These are phyloP conservation scores for Halcyon badia DNA, from an alignment of 2,797 vertebrate species.

Conservation along the genomic window DNA sequence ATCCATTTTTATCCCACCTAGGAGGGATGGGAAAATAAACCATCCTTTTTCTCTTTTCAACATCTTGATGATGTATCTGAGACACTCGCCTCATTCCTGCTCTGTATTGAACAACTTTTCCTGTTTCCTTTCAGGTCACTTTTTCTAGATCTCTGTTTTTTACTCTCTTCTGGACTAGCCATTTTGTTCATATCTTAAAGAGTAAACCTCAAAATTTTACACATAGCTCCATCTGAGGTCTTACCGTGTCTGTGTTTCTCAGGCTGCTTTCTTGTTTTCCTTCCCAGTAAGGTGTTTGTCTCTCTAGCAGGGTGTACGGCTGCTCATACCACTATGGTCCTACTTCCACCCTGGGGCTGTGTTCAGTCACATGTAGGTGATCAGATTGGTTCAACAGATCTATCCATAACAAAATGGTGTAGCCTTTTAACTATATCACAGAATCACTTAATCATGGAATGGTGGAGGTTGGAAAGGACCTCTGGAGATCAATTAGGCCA, in stretches of 20 bases:
- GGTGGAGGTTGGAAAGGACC: no score
- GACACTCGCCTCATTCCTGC: background rate
- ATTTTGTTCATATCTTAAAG: background rate
- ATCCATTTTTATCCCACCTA: background rate
- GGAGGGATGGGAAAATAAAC: background rate
- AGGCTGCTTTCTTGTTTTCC: background rate
- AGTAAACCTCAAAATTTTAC: background rate
- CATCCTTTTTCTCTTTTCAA: background rate
- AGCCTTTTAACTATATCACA: background rate
- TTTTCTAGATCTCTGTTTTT: background rate
- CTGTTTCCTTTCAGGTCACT: background rate
- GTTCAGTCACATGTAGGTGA: background rate
- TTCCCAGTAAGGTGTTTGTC: background rate
- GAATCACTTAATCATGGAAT: no score
- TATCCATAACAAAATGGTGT: background rate
- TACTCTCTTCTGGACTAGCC: background rate
- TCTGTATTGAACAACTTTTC: background rate
- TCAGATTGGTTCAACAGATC: background rate
- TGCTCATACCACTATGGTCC: background rate
- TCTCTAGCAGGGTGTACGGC: background rate
- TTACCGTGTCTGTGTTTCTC: background rate
- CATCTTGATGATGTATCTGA: background rate
- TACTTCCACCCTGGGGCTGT: background rate
- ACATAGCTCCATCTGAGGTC: background rate
- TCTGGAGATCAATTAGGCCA: no score